phyloP scores from a whole-genome alignment of 2,888 invertebrate genomes.

The Caenorhabditis virilis region DNA sequence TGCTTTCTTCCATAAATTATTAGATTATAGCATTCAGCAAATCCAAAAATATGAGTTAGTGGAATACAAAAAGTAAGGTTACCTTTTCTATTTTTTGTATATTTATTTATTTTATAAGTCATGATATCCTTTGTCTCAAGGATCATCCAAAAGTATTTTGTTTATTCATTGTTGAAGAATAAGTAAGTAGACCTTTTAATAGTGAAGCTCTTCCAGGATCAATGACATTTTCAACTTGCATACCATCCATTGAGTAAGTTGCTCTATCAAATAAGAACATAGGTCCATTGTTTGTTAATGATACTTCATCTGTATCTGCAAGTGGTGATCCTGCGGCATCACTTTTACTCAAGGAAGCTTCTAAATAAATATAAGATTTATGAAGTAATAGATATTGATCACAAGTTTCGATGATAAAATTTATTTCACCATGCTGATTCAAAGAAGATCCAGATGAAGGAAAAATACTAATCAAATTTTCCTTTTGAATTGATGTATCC shows the following conservation, averaged over 20 bases:
- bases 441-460: conserved; percentile 10
- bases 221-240: conserved; percentile 15
- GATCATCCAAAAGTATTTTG: conserved; percentile 55
- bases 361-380: conserved; percentile 31
- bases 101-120: conserved; percentile 50
- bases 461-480: conserved; percentile 18
- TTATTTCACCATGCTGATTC: conserved; percentile 19
- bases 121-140: conserved; percentile 42
- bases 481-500: conserved; percentile 13
- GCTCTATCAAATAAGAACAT: conserved; percentile 49
- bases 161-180: conserved; percentile 48
- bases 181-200: conserved; percentile 41
- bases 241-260: conserved; percentile 45
- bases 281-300: conserved; percentile 44
- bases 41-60: conserved; percentile 51
- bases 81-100: conserved; percentile 50
- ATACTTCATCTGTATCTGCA: conserved; percentile 22
- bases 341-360: conserved; percentile 34
- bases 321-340: conserved; percentile 25
- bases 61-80: conserved; percentile 49
- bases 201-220: conserved; percentile 54
- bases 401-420: conserved; percentile 35
- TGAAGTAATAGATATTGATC: conserved; percentile 20
- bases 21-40: conserved; percentile 56
- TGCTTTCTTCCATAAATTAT: conserved; percentile 53